Evolutionary conservation across 2,797 vertebrate species (phyloP), one percentile per base, ranked within the genome.

Genomic region (Enteromius unitaeniatus): DNA sequence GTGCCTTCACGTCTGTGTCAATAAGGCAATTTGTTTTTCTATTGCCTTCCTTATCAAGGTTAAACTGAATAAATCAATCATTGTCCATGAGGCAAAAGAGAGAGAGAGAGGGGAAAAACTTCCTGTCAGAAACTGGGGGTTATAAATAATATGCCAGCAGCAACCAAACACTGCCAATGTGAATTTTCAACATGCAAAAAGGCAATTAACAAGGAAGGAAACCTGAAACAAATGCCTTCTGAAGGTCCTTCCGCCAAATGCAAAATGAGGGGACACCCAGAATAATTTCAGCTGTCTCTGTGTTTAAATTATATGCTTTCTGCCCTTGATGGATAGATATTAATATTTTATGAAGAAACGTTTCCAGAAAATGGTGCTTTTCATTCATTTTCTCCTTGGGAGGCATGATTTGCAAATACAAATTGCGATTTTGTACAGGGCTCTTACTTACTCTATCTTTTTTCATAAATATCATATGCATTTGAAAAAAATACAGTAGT

Each of bases 1-100:
- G 86, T 91, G 91, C 92, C 92, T 90, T 93, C 92, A 92, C 91
- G 87, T 91, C 91, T 89, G 93, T 93, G 92, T 95, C 94, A 91
- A 95, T 95, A 93, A 91, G 84, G 88, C 93, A 93, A 94, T 94
- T 94, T 94, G 93, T 94, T 94, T 93, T 92, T 90, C 93, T 91
- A 92, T 93, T 94, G 93, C 91, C 91, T 92, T 89, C 89, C 91
- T 94, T 93, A 95, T 95, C 94, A 95, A 95, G 94, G 94, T 95
- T 94, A 95, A 94, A 93, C 84, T 83, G 92, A 93, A 94, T 92
- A 92, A 93, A 95, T 95, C 94, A 95, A 95, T 95, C 94, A 95
- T 93, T 92, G 89, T 89, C 90, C 90, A 89, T 88, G 82, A 84
- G 65, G 87, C 68, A 67, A 91, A 91, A 88, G 86, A 31, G 74